Conservation (phyloP, 2,113 vertebrate species). For the Illadopsis cleaveri region DNA sequence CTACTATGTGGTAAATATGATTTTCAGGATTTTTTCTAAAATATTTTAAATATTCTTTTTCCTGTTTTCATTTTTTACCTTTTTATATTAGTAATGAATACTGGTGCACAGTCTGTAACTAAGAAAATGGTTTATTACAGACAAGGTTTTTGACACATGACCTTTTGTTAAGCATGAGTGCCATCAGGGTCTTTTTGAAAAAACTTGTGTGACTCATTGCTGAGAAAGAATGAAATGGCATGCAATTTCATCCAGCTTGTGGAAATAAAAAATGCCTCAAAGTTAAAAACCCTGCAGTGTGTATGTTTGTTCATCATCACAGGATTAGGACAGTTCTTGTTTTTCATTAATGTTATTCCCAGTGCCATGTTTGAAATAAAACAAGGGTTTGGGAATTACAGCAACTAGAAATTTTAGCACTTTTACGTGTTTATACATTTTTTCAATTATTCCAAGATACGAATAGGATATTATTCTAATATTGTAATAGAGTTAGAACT, state of each 20-base stretch:
- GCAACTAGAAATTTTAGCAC: background rate
- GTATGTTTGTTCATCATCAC: background rate
- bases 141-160: background rate
- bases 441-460: background rate
- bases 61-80: background rate
- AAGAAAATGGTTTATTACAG: background rate
- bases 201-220: background rate
- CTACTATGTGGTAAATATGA: background rate
- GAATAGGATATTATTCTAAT: background rate
- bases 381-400: background rate
- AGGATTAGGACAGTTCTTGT: background rate
- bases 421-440: background rate
- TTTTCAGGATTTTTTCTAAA: fast-evolving
- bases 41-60: background rate
- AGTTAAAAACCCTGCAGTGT: background rate
- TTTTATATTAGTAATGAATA: background rate
- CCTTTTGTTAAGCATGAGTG: background rate
- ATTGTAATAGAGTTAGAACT: background rate
- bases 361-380: background rate
- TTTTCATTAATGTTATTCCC: background rate
- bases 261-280: background rate
- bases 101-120: background rate
- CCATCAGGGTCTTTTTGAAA: background rate
- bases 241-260: background rate
- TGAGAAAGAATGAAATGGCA: background rate